Evolutionary conservation across 2,113 vertebrate genomes (phyloP).

Genomic region (Hippocampus guttulatus): DNA sequence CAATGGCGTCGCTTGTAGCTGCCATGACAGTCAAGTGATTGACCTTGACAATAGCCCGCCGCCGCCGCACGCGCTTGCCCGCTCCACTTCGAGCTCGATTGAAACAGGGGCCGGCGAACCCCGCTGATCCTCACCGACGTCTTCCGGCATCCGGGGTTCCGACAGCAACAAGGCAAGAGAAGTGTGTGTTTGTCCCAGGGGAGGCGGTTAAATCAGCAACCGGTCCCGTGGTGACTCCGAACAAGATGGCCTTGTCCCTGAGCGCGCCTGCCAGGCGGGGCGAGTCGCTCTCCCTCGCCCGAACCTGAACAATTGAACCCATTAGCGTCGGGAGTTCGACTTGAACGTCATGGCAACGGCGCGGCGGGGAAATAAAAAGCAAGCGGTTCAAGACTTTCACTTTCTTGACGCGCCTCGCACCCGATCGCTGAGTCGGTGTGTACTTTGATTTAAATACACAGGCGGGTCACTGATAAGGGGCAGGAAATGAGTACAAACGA

Average conservation of each 20-base stretch:
- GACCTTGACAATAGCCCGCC: constrained; percentile 60
- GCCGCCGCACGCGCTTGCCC: constrained; percentile 28
- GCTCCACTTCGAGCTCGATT: constrained; percentile 62
- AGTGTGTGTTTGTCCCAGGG: constrained; percentile 6
- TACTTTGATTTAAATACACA: constrained; percentile 55
- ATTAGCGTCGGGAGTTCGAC: constrained; percentile 48
- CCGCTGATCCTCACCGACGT: neutral
- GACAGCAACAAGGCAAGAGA: neutral
- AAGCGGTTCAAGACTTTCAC: constrained; percentile 9
- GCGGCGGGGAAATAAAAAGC: constrained; percentile 19
- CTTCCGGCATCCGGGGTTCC: neutral
- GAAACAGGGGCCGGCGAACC: constrained; percentile 47
- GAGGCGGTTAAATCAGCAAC: constrained; percentile 25
- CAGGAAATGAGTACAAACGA: neutral
- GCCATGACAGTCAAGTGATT: constrained; percentile 53
- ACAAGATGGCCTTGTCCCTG: constrained; percentile 29
- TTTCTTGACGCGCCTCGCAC: constrained; percentile 25
- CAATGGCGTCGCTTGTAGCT: constrained; percentile 57
- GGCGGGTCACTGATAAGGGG: constrained; percentile 22
- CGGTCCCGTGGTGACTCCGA: constrained; percentile 48
- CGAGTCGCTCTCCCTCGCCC: constrained; percentile 18
- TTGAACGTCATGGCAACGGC: constrained; percentile 52
- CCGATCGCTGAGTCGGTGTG: constrained; percentile 29
- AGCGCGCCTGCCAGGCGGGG: constrained; percentile 16
- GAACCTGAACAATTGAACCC: constrained; percentile 40